These are phyloP conservation scores for Toxotes chatareus DNA, from an alignment of 2,113 vertebrate genomes.

Conservation along the genomic window DNA sequence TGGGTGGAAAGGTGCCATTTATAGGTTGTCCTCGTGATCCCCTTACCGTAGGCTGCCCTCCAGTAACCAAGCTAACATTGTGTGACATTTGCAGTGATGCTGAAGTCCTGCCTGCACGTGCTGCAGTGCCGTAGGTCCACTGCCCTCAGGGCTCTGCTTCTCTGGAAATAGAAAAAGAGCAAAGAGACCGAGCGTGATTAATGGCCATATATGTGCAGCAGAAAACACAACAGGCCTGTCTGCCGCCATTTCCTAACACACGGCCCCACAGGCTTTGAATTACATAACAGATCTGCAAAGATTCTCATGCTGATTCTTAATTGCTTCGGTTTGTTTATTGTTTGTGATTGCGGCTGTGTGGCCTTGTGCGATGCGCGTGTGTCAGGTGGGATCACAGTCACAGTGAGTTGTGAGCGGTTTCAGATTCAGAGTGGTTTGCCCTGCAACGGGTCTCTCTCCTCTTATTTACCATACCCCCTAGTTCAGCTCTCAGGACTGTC, in stretches of 20 bases:
- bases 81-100: constrained; percentile 79
- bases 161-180: constrained; percentile 76
- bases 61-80: constrained; percentile 68
- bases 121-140: constrained; percentile 62
- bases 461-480: constrained; percentile 36
- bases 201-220: constrained; percentile 73
- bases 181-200: constrained; percentile 78
- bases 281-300: constrained; percentile 71
- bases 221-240: constrained; percentile 75
- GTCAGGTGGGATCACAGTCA: constrained; percentile 58
- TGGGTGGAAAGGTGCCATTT: constrained; percentile 58
- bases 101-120: constrained; percentile 72
- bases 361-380: neutral
- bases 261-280: constrained; percentile 66
- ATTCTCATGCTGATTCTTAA: constrained; percentile 70
- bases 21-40: constrained; percentile 61
- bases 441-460: constrained; percentile 20
- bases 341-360: constrained; percentile 19
- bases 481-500: constrained; percentile 37
- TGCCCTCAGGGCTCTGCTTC: constrained; percentile 62
- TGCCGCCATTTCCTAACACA: constrained; percentile 71
- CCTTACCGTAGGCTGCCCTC: constrained; percentile 55
- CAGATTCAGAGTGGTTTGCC: constrained; percentile 34
- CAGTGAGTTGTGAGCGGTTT: constrained; percentile 32
- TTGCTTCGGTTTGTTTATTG: constrained; percentile 56